Conservation (phyloP, 2,113 vertebrate genomes). For the Alexandromys fortis region DNA sequence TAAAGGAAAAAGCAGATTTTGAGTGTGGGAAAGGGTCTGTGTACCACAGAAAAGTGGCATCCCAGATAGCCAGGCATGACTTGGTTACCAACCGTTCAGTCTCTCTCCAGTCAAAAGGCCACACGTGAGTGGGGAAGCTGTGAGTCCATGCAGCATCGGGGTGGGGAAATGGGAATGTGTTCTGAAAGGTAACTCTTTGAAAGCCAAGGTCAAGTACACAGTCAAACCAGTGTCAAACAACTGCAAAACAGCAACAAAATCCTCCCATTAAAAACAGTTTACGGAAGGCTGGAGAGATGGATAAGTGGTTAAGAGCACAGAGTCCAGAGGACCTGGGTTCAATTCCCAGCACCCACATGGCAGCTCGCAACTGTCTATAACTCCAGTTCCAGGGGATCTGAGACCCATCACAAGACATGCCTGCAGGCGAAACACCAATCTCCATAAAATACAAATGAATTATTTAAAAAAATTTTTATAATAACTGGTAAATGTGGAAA, state of each 20-base stretch:
- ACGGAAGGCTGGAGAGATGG: background rate
- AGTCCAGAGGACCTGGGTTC: background rate
- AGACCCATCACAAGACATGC: background rate
- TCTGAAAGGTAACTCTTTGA: slow-evolving; percentile 72
- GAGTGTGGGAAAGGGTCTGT: slow-evolving; percentile 40
- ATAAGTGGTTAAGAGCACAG: background rate
- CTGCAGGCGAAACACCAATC: background rate
- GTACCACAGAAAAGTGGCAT: slow-evolving; percentile 52
- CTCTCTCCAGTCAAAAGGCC: slow-evolving; percentile 55
- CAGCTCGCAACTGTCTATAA: background rate
- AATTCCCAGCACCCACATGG: background rate
- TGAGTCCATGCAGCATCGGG: slow-evolving; percentile 44
- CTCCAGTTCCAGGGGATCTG: background rate
- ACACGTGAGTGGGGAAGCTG: background rate
- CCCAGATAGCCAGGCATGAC: slow-evolving; percentile 63
- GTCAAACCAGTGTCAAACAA: slow-evolving; percentile 67
- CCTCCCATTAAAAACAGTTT: slow-evolving; percentile 14
- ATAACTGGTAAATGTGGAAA: background rate
- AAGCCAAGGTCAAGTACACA: slow-evolving; percentile 79
- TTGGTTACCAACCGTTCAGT: slow-evolving; percentile 72
- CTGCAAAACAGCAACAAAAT: slow-evolving; percentile 44
- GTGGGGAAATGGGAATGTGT: slow-evolving; percentile 62
- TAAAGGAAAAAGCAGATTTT: slow-evolving; percentile 85
- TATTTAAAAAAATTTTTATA: background rate
- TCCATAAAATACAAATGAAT: background rate